A percentile compares a stretch with the other conserved stretches of the same genome.
These are phyloP conservation scores for Etheostoma cragini DNA, from an alignment of 2,113 vertebrate species.

Conservation along the genomic window DNA sequence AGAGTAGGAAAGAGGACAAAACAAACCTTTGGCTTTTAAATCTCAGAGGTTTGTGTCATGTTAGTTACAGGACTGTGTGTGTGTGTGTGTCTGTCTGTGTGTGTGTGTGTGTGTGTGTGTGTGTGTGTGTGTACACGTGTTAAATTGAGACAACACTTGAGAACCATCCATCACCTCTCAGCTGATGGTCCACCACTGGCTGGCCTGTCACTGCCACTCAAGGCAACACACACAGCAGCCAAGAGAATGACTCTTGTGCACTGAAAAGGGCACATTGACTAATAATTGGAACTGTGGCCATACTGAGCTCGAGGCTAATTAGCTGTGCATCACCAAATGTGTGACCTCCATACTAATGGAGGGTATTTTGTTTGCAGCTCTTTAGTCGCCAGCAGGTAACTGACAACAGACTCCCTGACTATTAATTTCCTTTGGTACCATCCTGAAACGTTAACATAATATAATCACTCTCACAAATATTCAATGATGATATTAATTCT, in stretches of 20 bases:
- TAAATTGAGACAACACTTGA: neutral
- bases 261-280: constrained; percentile 72
- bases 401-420: constrained; percentile 13
- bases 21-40: constrained; percentile 73
- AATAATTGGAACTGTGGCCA: constrained; percentile 66
- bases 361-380: constrained; percentile 39
- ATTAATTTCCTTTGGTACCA: constrained; percentile 36
- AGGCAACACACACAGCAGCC: constrained; percentile 50
- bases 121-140: neutral
- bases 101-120: constrained; percentile 10
- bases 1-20: constrained; percentile 56
- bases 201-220: constrained; percentile 63
- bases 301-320: constrained; percentile 69
- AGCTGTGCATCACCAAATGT: constrained; percentile 56
- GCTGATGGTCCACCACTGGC: constrained; percentile 53
- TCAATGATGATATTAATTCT: constrained; percentile 63
- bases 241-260: constrained; percentile 54
- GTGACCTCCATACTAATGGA: constrained; percentile 71
- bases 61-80: constrained; percentile 19
- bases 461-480: constrained; percentile 64
- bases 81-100: constrained; percentile 6
- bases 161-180: constrained; percentile 71
- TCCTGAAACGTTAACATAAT: constrained; percentile 47
- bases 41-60: constrained; percentile 65
- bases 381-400: constrained; percentile 44